Percentiles rank a stretch among this genome's conserved stretches.
Conservation (phyloP, 2,113 vertebrate genomes). For the Ranitomeya variabilis region DNA sequence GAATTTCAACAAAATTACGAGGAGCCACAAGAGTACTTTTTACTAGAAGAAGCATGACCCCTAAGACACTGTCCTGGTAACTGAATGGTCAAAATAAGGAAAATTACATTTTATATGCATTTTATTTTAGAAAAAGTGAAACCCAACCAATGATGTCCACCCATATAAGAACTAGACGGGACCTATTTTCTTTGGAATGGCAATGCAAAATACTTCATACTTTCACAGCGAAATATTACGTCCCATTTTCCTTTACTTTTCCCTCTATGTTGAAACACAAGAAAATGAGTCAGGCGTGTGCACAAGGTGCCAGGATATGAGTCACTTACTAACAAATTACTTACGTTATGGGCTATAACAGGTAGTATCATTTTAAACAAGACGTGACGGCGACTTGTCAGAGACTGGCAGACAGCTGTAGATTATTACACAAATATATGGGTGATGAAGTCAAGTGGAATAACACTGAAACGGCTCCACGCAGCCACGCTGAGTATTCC, state of each 20-base stretch:
- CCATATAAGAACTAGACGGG: background rate
- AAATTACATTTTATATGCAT: too few relatives aligned
- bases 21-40: too few relatives aligned
- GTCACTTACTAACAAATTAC: background rate
- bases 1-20: too few relatives aligned
- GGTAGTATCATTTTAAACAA: slow-evolving; percentile 1
- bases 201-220: background rate
- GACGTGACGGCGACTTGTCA: background rate
- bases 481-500: too few relatives aligned
- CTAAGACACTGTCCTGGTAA: too few relatives aligned
- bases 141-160: background rate
- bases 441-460: background rate
- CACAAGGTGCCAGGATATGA: slow-evolving; percentile 19
- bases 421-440: background rate
- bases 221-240: background rate
- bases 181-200: background rate
- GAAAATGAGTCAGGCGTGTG: background rate
- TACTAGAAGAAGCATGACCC: too few relatives aligned
- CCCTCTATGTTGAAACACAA: slow-evolving; percentile 9
- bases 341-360: background rate
- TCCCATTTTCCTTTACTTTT: background rate
- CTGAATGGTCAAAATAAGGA: too few relatives aligned
- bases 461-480: background rate
- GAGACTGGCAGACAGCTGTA: slow-evolving; percentile 10
- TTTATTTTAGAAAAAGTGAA: too few relatives aligned